Conservation (phyloP, 2,113 vertebrate genomes). For the Melanotaenia duboulayi region DNA sequence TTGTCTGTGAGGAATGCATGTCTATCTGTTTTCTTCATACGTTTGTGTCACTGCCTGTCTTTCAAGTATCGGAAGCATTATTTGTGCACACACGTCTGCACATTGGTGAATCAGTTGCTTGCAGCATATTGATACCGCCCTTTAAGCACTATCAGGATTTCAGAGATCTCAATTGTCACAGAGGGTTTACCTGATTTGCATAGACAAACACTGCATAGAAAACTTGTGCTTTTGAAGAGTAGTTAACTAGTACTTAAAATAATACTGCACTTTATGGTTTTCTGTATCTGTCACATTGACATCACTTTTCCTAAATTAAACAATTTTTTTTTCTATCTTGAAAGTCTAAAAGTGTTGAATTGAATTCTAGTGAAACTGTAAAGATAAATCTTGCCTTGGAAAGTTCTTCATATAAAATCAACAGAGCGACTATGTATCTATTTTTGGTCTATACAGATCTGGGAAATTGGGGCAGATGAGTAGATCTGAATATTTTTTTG, state of each 20-base stretch:
- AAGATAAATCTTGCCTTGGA: background rate
- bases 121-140: constrained; percentile 31
- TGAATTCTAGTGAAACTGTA: constrained; percentile 3
- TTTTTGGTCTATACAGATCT: constrained; percentile 52
- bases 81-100: constrained; percentile 13
- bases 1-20: constrained; percentile 40
- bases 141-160: constrained; percentile 43
- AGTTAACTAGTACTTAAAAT: background rate
- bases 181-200: background rate
- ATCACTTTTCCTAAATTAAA: background rate
- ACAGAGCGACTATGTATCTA: constrained; percentile 40
- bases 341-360: background rate
- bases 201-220: background rate
- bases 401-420: constrained; percentile 14
- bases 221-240: constrained; percentile 6
- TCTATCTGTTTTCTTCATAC: constrained; percentile 39
- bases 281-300: background rate
- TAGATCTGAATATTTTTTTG: constrained; percentile 28
- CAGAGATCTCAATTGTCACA: constrained; percentile 29
- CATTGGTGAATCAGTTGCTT: constrained; percentile 41
- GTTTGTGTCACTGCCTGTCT: constrained; percentile 35
- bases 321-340: background rate
- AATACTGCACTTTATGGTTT: background rate
- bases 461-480: constrained; percentile 61
- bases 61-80: constrained; percentile 23